A percentile compares a stretch with the other conserved stretches of the same genome.
phyloP scores from a whole-genome alignment of 2,797 vertebrate species.

The Anabas testudineus region DNA sequence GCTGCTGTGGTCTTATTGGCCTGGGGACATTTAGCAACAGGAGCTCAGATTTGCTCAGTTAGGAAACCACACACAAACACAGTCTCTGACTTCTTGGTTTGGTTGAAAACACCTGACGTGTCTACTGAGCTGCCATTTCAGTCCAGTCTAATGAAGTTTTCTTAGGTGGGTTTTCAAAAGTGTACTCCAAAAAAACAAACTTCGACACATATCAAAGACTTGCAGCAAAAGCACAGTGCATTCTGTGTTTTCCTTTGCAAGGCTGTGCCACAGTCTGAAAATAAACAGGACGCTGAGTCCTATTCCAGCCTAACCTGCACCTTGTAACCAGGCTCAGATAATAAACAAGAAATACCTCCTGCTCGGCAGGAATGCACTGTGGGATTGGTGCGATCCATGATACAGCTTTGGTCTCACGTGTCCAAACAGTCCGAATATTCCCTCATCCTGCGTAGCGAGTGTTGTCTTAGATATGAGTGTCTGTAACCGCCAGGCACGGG shows the following conservation, averaged over 20 bases:
- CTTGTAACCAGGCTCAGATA: slow-evolving; percentile 80
- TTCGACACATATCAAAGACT: slow-evolving; percentile 64
- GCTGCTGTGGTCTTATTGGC: slow-evolving; percentile 32
- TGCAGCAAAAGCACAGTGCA: slow-evolving; percentile 64
- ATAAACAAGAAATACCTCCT: slow-evolving; percentile 83
- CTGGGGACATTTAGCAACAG: slow-evolving; percentile 33
- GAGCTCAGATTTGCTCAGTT: slow-evolving; percentile 39
- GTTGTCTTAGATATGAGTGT: slow-evolving; percentile 78
- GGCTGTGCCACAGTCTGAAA: slow-evolving; percentile 77
- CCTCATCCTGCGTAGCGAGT: slow-evolving; percentile 69
- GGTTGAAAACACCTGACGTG: slow-evolving; percentile 56
- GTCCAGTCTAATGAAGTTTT: slow-evolving; percentile 42
- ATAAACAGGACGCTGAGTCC: slow-evolving; percentile 75
- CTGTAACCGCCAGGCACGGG: slow-evolving; percentile 73
- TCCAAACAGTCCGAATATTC: slow-evolving; percentile 77
- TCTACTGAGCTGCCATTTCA: slow-evolving; percentile 23
- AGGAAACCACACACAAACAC: slow-evolving; percentile 29
- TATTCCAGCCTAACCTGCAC: slow-evolving; percentile 76
- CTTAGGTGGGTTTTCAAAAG: slow-evolving; percentile 58
- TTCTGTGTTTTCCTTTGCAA: slow-evolving; percentile 73
- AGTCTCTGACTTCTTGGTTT: slow-evolving; percentile 10
- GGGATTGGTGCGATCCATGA: slow-evolving; percentile 74
- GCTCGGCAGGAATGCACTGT: slow-evolving; percentile 80
- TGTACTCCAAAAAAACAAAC: slow-evolving; percentile 53
- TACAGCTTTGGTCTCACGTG: slow-evolving; percentile 78